Conservation (phyloP, 2,888 invertebrate species). For the Drosophila mayaguana region DNA sequence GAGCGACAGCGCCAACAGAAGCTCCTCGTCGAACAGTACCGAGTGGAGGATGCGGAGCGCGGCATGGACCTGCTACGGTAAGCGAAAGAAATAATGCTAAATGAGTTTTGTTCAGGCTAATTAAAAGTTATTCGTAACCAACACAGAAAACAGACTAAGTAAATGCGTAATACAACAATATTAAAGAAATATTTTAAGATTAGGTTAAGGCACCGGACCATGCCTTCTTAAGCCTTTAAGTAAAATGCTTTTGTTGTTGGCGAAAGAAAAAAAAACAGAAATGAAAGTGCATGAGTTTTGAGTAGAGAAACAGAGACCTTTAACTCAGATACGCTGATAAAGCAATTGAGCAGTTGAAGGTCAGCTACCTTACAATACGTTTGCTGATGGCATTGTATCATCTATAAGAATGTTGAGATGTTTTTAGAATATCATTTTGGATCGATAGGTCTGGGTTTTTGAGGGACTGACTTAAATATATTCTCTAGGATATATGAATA, state of each 20-base stretch:
- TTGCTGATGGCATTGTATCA: background rate
- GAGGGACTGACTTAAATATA: too few species aligned
- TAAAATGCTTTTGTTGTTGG: background rate
- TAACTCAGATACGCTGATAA: too few species aligned
- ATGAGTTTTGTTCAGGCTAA: slow-evolving; percentile 14
- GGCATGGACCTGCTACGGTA: slow-evolving; percentile 84
- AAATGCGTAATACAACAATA: slow-evolving; percentile 7
- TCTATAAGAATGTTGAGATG: background rate
- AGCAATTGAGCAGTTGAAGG: background rate
- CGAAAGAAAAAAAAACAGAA: background rate
- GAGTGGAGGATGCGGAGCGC: slow-evolving; percentile 78
- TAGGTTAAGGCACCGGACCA: background rate
- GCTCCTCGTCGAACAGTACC: slow-evolving; percentile 79
- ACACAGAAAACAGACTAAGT: background rate
- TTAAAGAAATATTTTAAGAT: slow-evolving; percentile 14
- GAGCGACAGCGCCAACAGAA: slow-evolving; percentile 73
- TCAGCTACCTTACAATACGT: too few species aligned
- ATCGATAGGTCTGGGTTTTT: background rate
- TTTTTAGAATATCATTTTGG: background rate
- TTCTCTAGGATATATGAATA: too few species aligned
- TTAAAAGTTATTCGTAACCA: slow-evolving; percentile 41
- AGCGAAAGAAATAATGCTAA: slow-evolving; percentile 26
- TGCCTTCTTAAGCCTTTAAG: background rate
- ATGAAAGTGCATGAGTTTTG: background rate
- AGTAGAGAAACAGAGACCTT: too few species aligned